Base-by-base conservation (phyloP, 2,888 invertebrate genomes). In the Polyploca ridens region DNA sequence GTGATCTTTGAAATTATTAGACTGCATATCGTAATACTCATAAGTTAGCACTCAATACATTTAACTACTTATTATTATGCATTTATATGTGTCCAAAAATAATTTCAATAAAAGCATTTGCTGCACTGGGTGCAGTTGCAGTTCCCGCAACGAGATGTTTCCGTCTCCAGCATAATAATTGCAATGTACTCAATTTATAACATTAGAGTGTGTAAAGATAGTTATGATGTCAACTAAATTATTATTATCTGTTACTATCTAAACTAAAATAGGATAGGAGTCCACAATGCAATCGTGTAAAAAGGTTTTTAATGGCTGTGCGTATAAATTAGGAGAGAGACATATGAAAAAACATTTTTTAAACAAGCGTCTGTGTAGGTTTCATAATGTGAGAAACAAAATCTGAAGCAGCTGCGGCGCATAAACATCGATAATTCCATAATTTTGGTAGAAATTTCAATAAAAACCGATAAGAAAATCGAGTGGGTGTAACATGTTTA, bases 401-500 rank as follows among this genome's bases (percentile, higher is more conserved):
- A n/a, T 46, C 44, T n/a, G n/a, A n/a, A 46, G 7, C n/a, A 41
- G 46, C 46, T 46, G n/a, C 46, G n/a, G n/a, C 5, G 3, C 46
- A 66, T 33, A 58, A 41, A 58, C 35, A 33, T 19, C 1, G 27
- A 14, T 44, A 38, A 10, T 14, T 44, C 14, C 44, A 44, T 69
- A 78, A 73, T 75, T 74, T 65, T 63, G 63, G 64, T 64, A 73
- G 13, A 13, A 72, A 71, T 68, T 69, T 72, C 74, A 70, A 71
- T 64, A 69, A 69, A 68, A 65, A 68, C 65, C 66, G 68, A 81
- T 76, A 79, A 72, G 69, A 75, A 70, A 77, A 78, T 41, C 3
- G 3, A 82, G 85, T 85, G 79, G 83, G 85, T 19, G 54, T 54
- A 19, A 54, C 77, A 75, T 75, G 71, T 74, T 77, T 75, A 78